Conservation (phyloP, 1,140 invertebrate species). For the Anastatus disparis region DNA sequence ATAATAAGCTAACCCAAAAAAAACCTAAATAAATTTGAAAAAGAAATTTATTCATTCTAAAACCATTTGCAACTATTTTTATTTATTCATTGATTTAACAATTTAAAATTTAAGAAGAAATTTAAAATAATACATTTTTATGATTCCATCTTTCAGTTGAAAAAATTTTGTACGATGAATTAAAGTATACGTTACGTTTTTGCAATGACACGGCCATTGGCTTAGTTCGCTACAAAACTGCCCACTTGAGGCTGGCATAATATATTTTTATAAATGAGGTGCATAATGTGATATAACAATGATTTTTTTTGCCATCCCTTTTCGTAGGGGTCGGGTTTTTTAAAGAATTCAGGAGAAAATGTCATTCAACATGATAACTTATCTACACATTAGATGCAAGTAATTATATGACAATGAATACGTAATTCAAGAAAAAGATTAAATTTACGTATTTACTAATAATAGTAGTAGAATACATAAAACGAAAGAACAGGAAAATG, state of each 20-base stretch:
- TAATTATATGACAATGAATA: slow-evolving; percentile 40
- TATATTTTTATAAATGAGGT: slow-evolving; percentile 28
- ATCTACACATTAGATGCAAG: slow-evolving; percentile 61
- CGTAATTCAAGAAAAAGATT: slow-evolving; percentile 15
- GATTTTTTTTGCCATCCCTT: slow-evolving; percentile 60
- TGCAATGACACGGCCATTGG: slow-evolving; percentile 62
- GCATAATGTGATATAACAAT: not conserved
- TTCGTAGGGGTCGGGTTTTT: slow-evolving; percentile 66
- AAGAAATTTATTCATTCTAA: too few relatives aligned
- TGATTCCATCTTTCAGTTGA: too few relatives aligned
- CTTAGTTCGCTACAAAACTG: slow-evolving; percentile 61
- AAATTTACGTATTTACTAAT: slow-evolving; percentile 33
- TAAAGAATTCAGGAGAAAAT: slow-evolving; percentile 51
- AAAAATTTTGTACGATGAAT: not conserved
- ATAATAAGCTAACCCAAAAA: too few relatives aligned
- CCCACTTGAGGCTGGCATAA: slow-evolving; percentile 62
- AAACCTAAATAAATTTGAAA: too few relatives aligned
- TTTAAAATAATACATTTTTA: too few relatives aligned
- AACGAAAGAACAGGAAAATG: not conserved
- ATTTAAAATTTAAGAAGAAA: too few relatives aligned
- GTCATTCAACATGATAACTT: slow-evolving; percentile 63
- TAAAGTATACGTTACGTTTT: slow-evolving; percentile 33
- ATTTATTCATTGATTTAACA: too few relatives aligned
- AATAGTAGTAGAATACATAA: slow-evolving; percentile 35
- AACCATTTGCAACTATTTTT: too few relatives aligned